Evolutionary conservation across 2,113 vertebrate species (phyloP).

Genomic region (Psilopogon haemacephalus): DNA sequence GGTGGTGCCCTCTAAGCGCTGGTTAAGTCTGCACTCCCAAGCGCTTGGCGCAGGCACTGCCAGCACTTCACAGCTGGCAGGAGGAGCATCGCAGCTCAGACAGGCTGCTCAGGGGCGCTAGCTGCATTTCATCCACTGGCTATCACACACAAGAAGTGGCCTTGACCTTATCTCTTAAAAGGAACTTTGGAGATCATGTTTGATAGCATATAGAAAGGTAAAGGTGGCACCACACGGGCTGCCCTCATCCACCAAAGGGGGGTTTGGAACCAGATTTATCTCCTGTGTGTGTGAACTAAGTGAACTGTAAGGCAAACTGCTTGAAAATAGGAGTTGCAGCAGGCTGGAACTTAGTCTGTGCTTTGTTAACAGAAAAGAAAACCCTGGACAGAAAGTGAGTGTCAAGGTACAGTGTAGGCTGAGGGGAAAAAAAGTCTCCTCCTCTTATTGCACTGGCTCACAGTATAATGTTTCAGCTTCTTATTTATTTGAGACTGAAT

Average conservation of each 20-base stretch:
- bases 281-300: neutral
- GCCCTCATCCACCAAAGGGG: neutral
- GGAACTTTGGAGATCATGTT: accelerated
- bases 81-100: neutral
- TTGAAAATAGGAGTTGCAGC: neutral
- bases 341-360: neutral
- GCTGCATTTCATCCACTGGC: neutral
- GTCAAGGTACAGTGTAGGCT: neutral
- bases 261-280: neutral
- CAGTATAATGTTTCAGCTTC: neutral
- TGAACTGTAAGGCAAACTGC: neutral
- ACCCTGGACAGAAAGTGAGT: neutral
- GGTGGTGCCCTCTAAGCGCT: neutral
- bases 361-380: slow-evolving; percentile 30
- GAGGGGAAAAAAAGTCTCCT: neutral
- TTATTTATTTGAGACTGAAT: neutral
- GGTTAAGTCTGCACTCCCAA: neutral
- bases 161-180: neutral
- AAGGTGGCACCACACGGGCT: neutral
- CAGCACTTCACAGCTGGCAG: neutral
- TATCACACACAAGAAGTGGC: neutral
- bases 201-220: neutral
- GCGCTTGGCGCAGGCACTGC: neutral
- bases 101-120: neutral
- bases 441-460: neutral